Evolutionary conservation across 2,888 invertebrate species (phyloP), one percentile per base, ranked within the genome.

Genomic region (Torymus tubicola): DNA sequence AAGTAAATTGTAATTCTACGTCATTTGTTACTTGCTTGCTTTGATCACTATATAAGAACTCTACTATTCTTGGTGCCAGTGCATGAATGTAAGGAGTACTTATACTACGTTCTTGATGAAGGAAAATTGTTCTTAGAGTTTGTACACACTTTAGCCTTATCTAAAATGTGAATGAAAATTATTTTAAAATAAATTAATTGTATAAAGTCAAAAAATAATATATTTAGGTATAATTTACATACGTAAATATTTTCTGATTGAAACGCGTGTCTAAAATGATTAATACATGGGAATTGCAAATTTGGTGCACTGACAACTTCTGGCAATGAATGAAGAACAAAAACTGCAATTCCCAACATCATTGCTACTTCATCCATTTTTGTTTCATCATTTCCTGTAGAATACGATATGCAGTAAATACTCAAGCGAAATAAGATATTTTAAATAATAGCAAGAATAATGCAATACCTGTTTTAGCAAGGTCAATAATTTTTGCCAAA

Each of bases 231-330:
- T 70, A 42, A 42, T 55, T 52, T 60, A 85, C 91, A 90, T 88
- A 94, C 93, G 85, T 92, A 91, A 82, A 93, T 91, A 88, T 94
- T 93, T 61, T 93, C 92, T 81, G 93, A 94, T 87, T 94, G 94
- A 73, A 96, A 92, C 86, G 97, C 96, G 87, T 96, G 96, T 57
- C 96, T 93, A 91, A 98, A 98, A 88, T 98, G 96, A 92, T 98
- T 97, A 86, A 98, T 96, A 88, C 97, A 97, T 0, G 97, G 97
- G 91, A 96, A 97, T 89, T 97, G 96, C 74, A 98, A 92, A 86
- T 96, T 95, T 13, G 96, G 96, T 53, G 96, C 94, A 52, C 94
- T 93, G 13, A 96, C 94, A 13, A 96, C 95, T 85, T 95, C 93
- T 0, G 95, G 93, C 1, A 96, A 95, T 10, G 97, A 96, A 85